These are phyloP conservation scores for Drosophila pseudoananassae DNA, from an alignment of 1,140 invertebrate species.

Conservation along the genomic window DNA sequence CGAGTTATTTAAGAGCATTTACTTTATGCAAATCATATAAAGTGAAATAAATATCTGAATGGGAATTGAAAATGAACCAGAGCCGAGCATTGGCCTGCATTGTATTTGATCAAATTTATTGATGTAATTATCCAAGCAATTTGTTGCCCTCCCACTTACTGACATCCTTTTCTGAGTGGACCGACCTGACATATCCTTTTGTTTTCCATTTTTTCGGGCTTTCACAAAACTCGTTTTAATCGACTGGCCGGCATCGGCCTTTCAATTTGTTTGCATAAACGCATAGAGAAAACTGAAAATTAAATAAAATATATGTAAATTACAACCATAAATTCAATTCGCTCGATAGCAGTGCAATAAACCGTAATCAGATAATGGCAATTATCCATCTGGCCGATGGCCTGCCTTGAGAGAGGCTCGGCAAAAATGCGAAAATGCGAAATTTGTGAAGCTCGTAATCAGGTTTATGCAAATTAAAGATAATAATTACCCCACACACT, in stretches of 20 bases:
- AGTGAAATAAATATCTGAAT: constrained; percentile 20
- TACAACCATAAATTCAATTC: constrained; percentile 34
- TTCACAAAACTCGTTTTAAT: constrained; percentile 19
- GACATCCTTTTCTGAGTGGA: constrained; percentile 4
- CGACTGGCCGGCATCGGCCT: constrained; percentile 14
- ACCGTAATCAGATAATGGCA: constrained; percentile 55
- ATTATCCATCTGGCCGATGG: constrained; percentile 43
- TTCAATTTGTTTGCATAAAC: background rate
- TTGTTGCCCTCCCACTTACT: constrained; percentile 8
- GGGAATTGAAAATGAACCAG: constrained; percentile 27
- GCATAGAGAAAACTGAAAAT: constrained; percentile 16
- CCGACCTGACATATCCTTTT: background rate
- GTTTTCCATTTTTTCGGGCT: constrained; percentile 27
- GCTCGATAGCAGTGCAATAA: constrained; percentile 22
- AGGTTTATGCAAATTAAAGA: constrained; percentile 56
- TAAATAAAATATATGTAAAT: constrained; percentile 45
- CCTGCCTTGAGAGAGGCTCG: constrained; percentile 8
- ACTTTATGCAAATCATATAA: constrained; percentile 45
- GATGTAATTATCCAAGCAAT: constrained; percentile 45
- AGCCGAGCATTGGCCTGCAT: constrained; percentile 18
- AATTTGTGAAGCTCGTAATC: constrained; percentile 36
- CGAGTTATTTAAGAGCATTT: constrained; percentile 30
- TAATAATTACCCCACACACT: constrained; percentile 39
- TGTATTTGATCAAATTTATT: constrained; percentile 46
- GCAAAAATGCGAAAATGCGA: constrained; percentile 35